Conservation (phyloP, 1,140 invertebrate genomes). For the Phocides pigmalion region DNA sequence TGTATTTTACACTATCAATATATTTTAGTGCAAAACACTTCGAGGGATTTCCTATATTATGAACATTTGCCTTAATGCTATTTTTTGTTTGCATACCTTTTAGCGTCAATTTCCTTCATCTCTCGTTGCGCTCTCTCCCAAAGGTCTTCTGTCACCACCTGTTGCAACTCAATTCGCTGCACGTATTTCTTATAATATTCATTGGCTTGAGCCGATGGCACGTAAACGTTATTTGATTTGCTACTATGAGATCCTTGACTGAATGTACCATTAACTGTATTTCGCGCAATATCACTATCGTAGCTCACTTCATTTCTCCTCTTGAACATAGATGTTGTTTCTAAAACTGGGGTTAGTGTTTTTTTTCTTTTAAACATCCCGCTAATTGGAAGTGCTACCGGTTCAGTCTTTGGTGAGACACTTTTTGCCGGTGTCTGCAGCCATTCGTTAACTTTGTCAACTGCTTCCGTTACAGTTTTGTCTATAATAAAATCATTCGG, state of each 20-base stretch:
- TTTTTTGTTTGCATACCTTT: slow-evolving; percentile 38
- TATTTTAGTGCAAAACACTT: too few species aligned
- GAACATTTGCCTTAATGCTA: too few species aligned
- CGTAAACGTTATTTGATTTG: slow-evolving; percentile 32
- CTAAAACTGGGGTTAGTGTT: not conserved
- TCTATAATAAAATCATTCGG: slow-evolving; percentile 42
- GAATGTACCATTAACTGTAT: not conserved
- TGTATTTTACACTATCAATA: too few species aligned
- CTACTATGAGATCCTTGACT: not conserved
- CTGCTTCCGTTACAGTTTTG: slow-evolving; percentile 7
- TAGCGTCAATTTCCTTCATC: slow-evolving; percentile 55
- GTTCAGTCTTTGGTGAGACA: not conserved
- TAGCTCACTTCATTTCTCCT: slow-evolving; percentile 17
- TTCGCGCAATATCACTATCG: not conserved
- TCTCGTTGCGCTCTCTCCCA: slow-evolving; percentile 48
- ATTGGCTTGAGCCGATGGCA: slow-evolving; percentile 47
- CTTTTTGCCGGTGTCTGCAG: not conserved
- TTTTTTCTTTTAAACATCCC: slow-evolving; percentile 44
- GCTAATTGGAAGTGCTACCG: not conserved
- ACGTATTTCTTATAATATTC: slow-evolving; percentile 57
- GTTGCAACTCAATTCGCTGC: slow-evolving; percentile 41
- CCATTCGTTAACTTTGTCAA: slow-evolving; percentile 33
- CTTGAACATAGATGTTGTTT: slow-evolving; percentile 23
- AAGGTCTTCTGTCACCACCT: slow-evolving; percentile 42
- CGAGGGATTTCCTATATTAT: too few species aligned